These are phyloP conservation scores for Etia nguti DNA, from an alignment of 2,113 vertebrate species.

Conservation along the genomic window DNA sequence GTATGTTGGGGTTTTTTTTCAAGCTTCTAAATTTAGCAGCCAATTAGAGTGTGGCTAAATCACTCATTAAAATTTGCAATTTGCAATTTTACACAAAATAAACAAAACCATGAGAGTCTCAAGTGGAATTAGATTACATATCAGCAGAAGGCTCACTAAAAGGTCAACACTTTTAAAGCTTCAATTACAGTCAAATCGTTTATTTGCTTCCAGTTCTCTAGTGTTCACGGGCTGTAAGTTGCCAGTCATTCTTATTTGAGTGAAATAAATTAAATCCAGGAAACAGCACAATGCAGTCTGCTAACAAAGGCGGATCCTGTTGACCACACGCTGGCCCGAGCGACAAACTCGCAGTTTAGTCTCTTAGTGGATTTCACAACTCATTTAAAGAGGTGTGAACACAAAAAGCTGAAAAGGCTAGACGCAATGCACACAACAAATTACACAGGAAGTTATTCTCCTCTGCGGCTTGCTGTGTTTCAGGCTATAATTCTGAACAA, in stretches of 20 bases:
- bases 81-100: constrained; percentile 26
- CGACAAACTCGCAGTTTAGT: not conserved
- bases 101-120: constrained; percentile 16
- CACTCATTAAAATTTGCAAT: constrained; percentile 15
- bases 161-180: not conserved
- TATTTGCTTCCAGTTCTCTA: not conserved
- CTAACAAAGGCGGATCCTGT: constrained; percentile 7
- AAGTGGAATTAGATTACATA: constrained; percentile 27
- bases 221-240: not conserved
- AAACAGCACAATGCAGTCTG: constrained; percentile 14
- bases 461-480: not conserved
- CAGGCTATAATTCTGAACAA: constrained; percentile 16
- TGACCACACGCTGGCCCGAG: not conserved
- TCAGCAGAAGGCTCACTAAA: not conserved
- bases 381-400: constrained; percentile 33
- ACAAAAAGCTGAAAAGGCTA: constrained; percentile 10
- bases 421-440: constrained; percentile 7
- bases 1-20: not conserved
- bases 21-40: constrained; percentile 44
- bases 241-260: constrained; percentile 19
- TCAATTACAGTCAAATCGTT: constrained; percentile 3
- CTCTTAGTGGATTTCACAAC: constrained; percentile 40
- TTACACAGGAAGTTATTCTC: constrained; percentile 4
- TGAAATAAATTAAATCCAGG: constrained; percentile 38
- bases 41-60: constrained; percentile 40